These are phyloP conservation scores for Laupala kohalensis DNA, from an alignment of 1,140 invertebrate genomes.

Conservation along the genomic window DNA sequence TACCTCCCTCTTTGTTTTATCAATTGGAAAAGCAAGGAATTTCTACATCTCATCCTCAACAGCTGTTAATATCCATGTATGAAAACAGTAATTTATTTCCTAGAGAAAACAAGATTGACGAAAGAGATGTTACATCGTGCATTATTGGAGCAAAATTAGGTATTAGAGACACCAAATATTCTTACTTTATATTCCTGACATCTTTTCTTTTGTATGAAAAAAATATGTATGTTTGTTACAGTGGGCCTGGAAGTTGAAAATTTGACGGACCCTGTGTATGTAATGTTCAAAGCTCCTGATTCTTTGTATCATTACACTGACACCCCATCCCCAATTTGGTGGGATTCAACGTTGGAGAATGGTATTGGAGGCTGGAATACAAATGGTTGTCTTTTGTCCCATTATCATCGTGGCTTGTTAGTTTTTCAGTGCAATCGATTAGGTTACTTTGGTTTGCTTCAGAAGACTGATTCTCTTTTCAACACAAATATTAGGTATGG, in stretches of 20 bases:
- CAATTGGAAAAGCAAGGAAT: constrained; percentile 29
- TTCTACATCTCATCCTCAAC: constrained; percentile 26
- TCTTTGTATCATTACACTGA: constrained; percentile 33
- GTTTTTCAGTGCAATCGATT: constrained; percentile 65
- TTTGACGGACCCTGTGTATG: constrained; percentile 49
- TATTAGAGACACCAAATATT: constrained; percentile 21
- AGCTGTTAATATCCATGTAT: constrained; percentile 55
- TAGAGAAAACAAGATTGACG: constrained; percentile 24
- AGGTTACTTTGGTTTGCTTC: constrained; percentile 62
- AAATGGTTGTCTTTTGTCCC: constrained; percentile 48
- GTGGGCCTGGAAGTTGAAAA: constrained; percentile 37
- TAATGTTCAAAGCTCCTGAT: constrained; percentile 43
- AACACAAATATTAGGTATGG: no score
- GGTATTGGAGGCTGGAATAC: constrained; percentile 51
- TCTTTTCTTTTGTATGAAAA: not conserved
- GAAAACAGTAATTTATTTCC: constrained; percentile 56
- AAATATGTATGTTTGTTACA: constrained; percentile 21
- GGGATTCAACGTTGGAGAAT: constrained; percentile 45
- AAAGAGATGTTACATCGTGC: constrained; percentile 40
- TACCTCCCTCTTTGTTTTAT: constrained; percentile 48
- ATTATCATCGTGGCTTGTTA: constrained; percentile 46
- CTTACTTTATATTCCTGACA: not conserved
- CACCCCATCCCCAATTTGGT: constrained; percentile 47
- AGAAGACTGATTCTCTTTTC: constrained; percentile 14
- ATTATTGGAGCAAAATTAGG: constrained; percentile 50